Base-by-base conservation (phyloP, 2,113 vertebrate genomes). In the Corythaixoides concolor region DNA sequence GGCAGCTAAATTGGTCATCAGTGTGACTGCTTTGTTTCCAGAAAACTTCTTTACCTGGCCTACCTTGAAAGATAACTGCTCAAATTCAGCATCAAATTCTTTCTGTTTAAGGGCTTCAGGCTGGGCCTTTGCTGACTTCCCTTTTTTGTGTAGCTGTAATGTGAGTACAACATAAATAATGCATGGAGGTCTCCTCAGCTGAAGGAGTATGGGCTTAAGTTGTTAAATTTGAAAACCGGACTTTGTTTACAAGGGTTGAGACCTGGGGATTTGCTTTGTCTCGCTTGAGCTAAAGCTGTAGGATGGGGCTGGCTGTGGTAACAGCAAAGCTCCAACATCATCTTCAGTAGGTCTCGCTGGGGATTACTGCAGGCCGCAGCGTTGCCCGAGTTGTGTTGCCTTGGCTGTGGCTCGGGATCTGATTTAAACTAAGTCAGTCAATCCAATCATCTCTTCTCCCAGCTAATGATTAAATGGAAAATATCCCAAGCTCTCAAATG, bases 101-200 rank as follows among this genome's bases (percentile, higher is more conserved):
- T 56, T 50, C 27, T 8, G 1, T 75, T 93, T 21, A 53, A 23
- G n/a, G 0, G 47, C 19, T 77, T n/a, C 6, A 2, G 55, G 27
- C 70, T 15, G 68, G 74, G 88, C 56, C 41, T 33, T 78, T 30
- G 69, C 56, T 73, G 83, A 50, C 89, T 97, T 72, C 8, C 16
- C 35, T 63, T 35, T 76, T 87, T 59, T 67, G 45, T 78, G 82
- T 26, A 45, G 92, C 91, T 78, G 95, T 95, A 96, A 97, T 15
- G 11, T 1, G 83, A 97, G 90, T 26, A 24, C 39, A 0, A 1
- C 69, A 87, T 96, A 74, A 92, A 96, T 95, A 94, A 95, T 92
- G 68, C 83, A 95, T 72, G 78, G 86, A 8, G 20, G 50, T 37
- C 30, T 37, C 23, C 80, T 72, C n/a, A 15, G 88, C 92, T 87